These are phyloP conservation scores for Polypterus senegalus DNA, from an alignment of 2,113 vertebrate species.

Conservation along the genomic window DNA sequence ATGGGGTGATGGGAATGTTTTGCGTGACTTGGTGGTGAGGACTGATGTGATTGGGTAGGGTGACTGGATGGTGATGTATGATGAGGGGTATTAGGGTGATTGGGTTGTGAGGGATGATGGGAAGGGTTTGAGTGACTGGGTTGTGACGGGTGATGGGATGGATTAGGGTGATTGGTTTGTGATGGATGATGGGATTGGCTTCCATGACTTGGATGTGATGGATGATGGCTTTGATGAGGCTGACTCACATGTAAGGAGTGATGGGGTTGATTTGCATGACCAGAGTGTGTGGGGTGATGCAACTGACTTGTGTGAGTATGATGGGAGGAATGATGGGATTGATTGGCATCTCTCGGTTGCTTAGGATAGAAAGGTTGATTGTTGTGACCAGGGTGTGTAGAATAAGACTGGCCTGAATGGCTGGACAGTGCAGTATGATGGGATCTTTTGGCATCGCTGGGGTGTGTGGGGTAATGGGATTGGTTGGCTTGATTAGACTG, in stretches of 20 bases:
- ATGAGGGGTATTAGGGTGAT: conserved; percentile 18
- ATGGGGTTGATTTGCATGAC: background rate
- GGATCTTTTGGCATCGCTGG: conserved; percentile 22
- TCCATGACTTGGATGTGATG: conserved; percentile 34
- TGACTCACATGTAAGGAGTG: background rate
- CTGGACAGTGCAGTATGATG: conserved; percentile 31
- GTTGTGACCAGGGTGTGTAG: conserved; percentile 23
- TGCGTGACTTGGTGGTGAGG: conserved; percentile 33
- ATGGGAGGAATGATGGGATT: conserved; percentile 8
- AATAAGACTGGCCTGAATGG: conserved; percentile 39
- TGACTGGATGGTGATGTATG: conserved; percentile 26
- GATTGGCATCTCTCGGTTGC: conserved; percentile 13
- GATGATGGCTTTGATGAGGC: background rate
- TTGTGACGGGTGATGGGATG: conserved; percentile 30
- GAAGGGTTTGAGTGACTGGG: conserved; percentile 36
- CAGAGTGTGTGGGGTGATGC: background rate
- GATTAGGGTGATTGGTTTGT: conserved; percentile 10
- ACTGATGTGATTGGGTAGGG: conserved; percentile 50
- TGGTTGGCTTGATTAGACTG: conserved; percentile 33
- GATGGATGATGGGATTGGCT: conserved; percentile 26
- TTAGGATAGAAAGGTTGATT: background rate
- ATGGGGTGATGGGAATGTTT: conserved; percentile 37
- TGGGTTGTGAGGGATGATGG: conserved; percentile 34
- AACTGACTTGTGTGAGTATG: background rate
- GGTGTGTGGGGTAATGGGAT: conserved; percentile 33